Conservation (phyloP, 2,888 invertebrate genomes). For the Eupithecia pulchellata region DNA sequence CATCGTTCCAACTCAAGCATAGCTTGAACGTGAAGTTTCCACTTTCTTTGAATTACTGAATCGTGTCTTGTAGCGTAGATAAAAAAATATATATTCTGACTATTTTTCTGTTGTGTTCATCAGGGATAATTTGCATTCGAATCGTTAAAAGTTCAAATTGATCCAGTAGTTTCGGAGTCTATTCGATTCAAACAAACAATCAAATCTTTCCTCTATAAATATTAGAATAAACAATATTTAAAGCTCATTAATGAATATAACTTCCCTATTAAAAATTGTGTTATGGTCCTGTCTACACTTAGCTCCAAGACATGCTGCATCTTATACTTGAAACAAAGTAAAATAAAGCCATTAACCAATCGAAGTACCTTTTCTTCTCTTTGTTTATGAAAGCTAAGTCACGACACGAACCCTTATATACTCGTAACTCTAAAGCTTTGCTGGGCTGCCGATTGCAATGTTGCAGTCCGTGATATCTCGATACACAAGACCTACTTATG, state of each 20-base stretch:
- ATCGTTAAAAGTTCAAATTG: no score
- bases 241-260: no score
- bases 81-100: no score
- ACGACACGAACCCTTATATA: conserved; percentile 7
- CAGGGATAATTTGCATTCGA: no score
- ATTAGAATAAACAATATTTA: no score
- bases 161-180: no score
- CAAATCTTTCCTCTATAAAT: no score
- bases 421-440: background rate
- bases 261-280: no score
- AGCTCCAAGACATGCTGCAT: no score
- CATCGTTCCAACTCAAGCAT: conserved; percentile 18
- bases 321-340: background rate
- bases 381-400: conserved; percentile 2
- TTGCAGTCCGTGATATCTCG: conserved; percentile 64
- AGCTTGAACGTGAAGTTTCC: conserved; percentile 11
- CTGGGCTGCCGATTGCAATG: conserved; percentile 51
- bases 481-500: conserved; percentile 43
- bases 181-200: no score
- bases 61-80: background rate
- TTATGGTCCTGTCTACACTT: no score
- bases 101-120: no score
- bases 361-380: background rate
- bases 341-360: background rate
- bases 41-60: background rate